Evolutionary conservation across 2,888 invertebrate genomes (phyloP).

Genomic region (Thymelicus acteon): DNA sequence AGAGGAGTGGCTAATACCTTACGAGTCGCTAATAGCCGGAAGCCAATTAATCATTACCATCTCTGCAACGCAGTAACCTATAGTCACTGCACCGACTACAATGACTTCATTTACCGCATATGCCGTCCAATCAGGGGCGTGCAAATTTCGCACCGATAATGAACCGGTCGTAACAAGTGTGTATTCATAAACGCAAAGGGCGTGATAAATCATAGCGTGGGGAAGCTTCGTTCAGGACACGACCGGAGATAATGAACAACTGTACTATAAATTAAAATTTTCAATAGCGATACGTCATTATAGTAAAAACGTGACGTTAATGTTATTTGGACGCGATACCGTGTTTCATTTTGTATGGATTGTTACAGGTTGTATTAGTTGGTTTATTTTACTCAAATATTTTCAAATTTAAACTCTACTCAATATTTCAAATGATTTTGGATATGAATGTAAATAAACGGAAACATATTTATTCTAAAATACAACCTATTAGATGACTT

Average conservation of each 20-base stretch:
- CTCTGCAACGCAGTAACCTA: constrained; percentile 44
- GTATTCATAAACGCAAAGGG: constrained; percentile 81
- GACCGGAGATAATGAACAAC: constrained; percentile 50
- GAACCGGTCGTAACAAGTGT: constrained; percentile 79
- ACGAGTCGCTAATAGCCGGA: background rate
- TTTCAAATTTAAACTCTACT: too few species aligned
- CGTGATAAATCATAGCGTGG: constrained; percentile 75
- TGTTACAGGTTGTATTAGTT: too few species aligned
- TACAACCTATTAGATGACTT: too few species aligned
- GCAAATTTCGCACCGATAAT: constrained; percentile 74
- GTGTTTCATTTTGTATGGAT: constrained; percentile 1
- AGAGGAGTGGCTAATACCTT: too few species aligned
- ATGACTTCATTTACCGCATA: constrained; percentile 68
- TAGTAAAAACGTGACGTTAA: constrained; percentile 37
- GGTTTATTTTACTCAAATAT: too few species aligned
- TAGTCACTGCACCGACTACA: constrained; percentile 53
- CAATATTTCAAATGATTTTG: too few species aligned
- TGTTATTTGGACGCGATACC: constrained; percentile 30
- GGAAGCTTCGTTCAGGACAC: constrained; percentile 58
- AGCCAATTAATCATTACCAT: constrained; percentile 4
- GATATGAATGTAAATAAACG: too few species aligned
- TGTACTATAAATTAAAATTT: constrained; percentile 49
- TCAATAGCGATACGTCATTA: constrained; percentile 50
- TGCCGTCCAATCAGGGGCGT: constrained; percentile 77
- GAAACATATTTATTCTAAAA: too few species aligned